phyloP scores from a whole-genome alignment of 2,113 vertebrate genomes.

The Gadus chalcogrammus region DNA sequence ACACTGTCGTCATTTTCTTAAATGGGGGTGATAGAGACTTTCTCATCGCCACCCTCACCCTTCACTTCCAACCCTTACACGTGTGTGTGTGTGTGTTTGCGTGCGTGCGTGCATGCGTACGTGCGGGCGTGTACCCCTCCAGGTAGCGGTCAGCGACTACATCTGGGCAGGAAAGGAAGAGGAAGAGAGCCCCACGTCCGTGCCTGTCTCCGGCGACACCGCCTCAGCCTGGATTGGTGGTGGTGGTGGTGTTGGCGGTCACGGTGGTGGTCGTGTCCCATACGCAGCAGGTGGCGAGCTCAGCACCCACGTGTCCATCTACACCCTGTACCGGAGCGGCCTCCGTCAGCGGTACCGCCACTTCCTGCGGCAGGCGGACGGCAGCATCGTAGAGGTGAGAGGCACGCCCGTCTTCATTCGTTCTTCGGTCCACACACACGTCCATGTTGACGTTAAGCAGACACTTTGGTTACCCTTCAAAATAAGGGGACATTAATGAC shows the following conservation, averaged over 20 bases:
- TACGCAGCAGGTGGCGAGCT: conserved; percentile 44
- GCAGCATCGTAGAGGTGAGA: conserved; percentile 86
- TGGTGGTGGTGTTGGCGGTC: conserved; percentile 8
- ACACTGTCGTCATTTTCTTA: no score
- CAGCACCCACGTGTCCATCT: conserved; percentile 77
- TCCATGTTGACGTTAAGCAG: no score
- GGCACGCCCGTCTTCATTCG: neutral
- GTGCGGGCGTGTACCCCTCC: conserved; percentile 52
- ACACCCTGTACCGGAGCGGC: conserved; percentile 80
- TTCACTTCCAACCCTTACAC: neutral
- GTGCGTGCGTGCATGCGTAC: no score
- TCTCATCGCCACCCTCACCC: neutral
- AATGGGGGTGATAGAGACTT: neutral
- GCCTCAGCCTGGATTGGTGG: conserved; percentile 37
- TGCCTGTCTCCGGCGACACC: conserved; percentile 49
- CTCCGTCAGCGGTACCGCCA: conserved; percentile 78
- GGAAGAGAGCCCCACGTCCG: conserved; percentile 24
- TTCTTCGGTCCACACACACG: no score
- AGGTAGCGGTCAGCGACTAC: conserved; percentile 91
- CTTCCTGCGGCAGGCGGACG: conserved; percentile 84
- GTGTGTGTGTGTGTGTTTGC: no score
- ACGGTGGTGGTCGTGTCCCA: conserved; percentile 15
- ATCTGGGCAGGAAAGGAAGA: conserved; percentile 80
- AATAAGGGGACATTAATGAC: no score
- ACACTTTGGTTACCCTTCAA: no score